These are phyloP conservation scores for Falco novaeseelandiae DNA, from an alignment of 2,797 vertebrate genomes.

Conservation along the genomic window DNA sequence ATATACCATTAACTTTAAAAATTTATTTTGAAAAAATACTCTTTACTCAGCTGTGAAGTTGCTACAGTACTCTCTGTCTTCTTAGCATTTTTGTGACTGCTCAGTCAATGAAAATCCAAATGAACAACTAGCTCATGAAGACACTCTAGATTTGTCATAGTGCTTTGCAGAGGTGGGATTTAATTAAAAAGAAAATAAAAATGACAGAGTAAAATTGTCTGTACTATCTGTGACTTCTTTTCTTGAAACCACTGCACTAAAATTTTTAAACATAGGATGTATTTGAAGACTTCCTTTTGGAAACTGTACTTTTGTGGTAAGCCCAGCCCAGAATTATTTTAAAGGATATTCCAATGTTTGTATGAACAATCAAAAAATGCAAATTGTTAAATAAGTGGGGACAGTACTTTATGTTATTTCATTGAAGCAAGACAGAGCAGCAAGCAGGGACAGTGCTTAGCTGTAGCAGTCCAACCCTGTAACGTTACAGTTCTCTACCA, in stretches of 20 bases:
- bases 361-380: neutral
- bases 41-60: neutral
- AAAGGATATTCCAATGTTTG: neutral
- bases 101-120: neutral
- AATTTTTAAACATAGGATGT: neutral
- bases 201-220: neutral
- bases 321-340: neutral
- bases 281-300: neutral
- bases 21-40: neutral
- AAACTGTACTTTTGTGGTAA: neutral
- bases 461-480: neutral
- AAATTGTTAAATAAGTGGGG: neutral
- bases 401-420: neutral
- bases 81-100: neutral
- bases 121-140: neutral
- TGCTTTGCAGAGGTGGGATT: neutral
- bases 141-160: neutral
- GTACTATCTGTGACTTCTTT: neutral
- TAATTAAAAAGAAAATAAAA: conserved; percentile 10
- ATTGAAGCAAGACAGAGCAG: neutral
- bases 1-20: neutral
- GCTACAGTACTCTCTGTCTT: neutral
- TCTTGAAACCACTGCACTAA: neutral
- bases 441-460: fast-evolving
- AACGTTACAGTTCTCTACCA: neutral